These are phyloP conservation scores for Magallana gigas DNA, from an alignment of 1,140 invertebrate genomes.

Conservation along the genomic window DNA sequence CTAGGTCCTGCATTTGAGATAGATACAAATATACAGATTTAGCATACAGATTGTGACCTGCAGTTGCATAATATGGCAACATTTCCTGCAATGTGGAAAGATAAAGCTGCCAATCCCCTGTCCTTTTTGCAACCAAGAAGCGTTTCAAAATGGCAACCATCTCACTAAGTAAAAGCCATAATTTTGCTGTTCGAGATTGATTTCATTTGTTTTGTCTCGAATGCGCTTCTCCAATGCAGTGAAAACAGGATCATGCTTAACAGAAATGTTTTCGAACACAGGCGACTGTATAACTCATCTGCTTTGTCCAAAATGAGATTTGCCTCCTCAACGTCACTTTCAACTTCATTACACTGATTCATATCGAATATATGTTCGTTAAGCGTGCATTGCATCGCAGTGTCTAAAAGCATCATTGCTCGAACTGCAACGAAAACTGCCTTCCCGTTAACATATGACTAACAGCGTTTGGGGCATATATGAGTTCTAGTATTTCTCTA, in stretches of 20 bases:
- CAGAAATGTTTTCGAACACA: no score
- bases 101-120: no score
- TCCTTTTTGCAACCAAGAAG: no score
- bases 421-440: no score
- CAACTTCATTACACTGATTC: neutral
- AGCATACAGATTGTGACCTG: slow-evolving; percentile 79
- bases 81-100: slow-evolving; percentile 59
- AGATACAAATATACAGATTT: slow-evolving; percentile 79
- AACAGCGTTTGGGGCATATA: slow-evolving; percentile 25
- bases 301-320: neutral
- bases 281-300: no score
- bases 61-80: slow-evolving; percentile 78
- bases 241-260: no score
- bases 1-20: slow-evolving; percentile 34
- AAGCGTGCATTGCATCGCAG: neutral
- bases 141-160: no score
- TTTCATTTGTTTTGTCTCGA: slow-evolving; percentile 29
- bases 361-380: neutral
- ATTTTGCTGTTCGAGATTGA: no score
- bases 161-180: no score
- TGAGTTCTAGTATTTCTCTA: neutral
- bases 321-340: no score
- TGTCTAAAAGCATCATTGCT: neutral
- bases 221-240: neutral
- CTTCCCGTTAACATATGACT: slow-evolving; percentile 19